A percentile compares a stretch with the other conserved stretches of the same genome.
Evolutionary conservation across 2,797 vertebrate genomes (phyloP).

Genomic region (Sebastes ruberrimus): DNA sequence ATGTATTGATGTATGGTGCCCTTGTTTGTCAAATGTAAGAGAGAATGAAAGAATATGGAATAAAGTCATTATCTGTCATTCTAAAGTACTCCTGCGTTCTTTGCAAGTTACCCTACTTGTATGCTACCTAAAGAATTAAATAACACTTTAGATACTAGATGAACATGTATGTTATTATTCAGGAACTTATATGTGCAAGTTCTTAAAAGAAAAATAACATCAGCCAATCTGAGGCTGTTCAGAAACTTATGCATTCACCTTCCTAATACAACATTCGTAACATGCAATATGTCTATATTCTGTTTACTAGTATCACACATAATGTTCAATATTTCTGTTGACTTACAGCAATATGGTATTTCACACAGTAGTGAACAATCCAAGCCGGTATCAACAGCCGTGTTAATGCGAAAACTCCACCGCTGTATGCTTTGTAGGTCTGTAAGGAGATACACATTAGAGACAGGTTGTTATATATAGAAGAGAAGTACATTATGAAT

Average conservation of each 20-base stretch:
- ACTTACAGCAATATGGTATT: slow-evolving; percentile 91
- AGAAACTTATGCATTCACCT: not conserved
- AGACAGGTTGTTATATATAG: not conserved
- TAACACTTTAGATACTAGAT: not conserved
- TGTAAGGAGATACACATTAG: slow-evolving; percentile 59
- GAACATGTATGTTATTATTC: not conserved
- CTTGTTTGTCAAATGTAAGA: not conserved
- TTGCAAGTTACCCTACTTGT: not conserved
- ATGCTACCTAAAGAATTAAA: not conserved
- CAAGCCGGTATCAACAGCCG: slow-evolving; percentile 85
- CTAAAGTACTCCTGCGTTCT: not conserved
- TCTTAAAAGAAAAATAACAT: not conserved
- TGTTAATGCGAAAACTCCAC: slow-evolving; percentile 76
- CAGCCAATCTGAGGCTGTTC: not conserved
- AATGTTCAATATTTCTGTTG: not conserved
- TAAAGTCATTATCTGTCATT: not conserved
- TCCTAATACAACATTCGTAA: not conserved
- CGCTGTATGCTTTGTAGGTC: slow-evolving; percentile 85
- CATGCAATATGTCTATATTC: not conserved
- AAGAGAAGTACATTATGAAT: not conserved
- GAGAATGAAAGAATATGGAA: not conserved
- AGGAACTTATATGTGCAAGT: not conserved
- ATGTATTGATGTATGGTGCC: not conserved
- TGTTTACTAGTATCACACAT: not conserved
- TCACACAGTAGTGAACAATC: slow-evolving; percentile 88